phyloP scores from a whole-genome alignment of 2,797 vertebrate species.

The Myotis myotis region DNA sequence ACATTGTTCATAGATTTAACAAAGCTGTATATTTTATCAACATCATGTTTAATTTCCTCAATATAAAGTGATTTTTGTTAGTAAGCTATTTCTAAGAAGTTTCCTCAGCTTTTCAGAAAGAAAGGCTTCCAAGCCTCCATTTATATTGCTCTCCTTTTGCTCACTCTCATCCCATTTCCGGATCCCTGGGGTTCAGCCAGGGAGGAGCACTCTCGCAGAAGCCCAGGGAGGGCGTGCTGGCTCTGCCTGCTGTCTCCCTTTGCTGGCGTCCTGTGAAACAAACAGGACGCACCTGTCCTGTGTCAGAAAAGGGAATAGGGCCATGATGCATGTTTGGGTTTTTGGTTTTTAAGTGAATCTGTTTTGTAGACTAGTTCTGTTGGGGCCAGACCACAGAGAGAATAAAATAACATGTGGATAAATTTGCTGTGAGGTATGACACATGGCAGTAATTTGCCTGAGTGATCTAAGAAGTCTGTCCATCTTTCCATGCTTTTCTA shows the following conservation, averaged over 20 bases:
- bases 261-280: background rate
- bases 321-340: background rate
- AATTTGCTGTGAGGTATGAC: constrained; percentile 1
- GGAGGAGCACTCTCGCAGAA: background rate
- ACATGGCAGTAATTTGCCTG: background rate
- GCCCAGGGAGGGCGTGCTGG: background rate
- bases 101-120: background rate
- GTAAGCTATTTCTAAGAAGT: background rate
- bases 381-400: background rate
- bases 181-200: background rate
- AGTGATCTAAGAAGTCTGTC: background rate
- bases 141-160: background rate
- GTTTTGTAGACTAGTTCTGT: background rate
- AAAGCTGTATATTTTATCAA: constrained; percentile 6
- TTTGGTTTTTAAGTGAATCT: constrained; percentile 12
- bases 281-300: background rate
- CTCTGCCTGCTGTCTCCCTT: background rate
- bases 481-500: background rate
- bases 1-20: background rate
- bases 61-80: background rate
- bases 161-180: background rate
- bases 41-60: background rate
- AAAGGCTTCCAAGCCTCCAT: background rate
- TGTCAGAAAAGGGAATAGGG: background rate
- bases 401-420: background rate